A percentile compares a stretch with the other conserved stretches of the same genome.
phyloP scores from a whole-genome alignment of 2,797 vertebrate species.

The Triplophysa bombifrons region DNA sequence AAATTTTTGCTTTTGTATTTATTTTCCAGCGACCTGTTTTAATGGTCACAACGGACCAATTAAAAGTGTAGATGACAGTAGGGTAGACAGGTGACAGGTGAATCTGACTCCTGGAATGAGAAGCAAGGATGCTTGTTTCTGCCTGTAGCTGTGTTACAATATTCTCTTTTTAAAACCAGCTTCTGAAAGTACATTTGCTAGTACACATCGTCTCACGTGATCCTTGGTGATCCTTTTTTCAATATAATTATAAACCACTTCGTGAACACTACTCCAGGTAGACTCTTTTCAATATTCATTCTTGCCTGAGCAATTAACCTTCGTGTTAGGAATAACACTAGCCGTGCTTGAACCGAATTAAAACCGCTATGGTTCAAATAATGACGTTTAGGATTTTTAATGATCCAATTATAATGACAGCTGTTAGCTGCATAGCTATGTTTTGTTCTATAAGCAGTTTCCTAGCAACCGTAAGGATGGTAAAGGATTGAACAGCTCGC shows the following conservation, averaged over 20 bases:
- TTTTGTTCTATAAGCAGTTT: conserved; percentile 77
- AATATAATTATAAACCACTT: conserved; percentile 16
- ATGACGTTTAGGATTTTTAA: conserved; percentile 80
- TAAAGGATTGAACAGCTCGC: conserved; percentile 71
- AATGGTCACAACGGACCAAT: conserved; percentile 5
- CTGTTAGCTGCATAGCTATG: conserved; percentile 78
- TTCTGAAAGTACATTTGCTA: not conserved
- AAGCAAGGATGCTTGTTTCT: conserved; percentile 24
- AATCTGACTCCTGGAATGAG: conserved; percentile 65
- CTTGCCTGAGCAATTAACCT: conserved; percentile 74
- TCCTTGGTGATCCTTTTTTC: not conserved
- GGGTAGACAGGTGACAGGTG: conserved; percentile 1
- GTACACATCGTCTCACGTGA: not conserved
- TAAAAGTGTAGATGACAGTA: conserved; percentile 12
- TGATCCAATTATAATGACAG: conserved; percentile 80
- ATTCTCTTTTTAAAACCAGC: not conserved
- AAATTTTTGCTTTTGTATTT: conserved; percentile 11
- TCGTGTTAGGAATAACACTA: conserved; percentile 69
- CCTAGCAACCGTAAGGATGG: conserved; percentile 79
- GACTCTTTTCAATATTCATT: too few species aligned
- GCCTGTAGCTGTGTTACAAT: not conserved
- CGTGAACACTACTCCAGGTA: not conserved
- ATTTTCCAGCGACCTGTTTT: conserved; percentile 7
- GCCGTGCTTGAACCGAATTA: conserved; percentile 69
- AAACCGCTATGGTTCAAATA: conserved; percentile 76